These are phyloP conservation scores for Drosophila tsacasi DNA, from an alignment of 1,140 invertebrate genomes.

Conservation along the genomic window DNA sequence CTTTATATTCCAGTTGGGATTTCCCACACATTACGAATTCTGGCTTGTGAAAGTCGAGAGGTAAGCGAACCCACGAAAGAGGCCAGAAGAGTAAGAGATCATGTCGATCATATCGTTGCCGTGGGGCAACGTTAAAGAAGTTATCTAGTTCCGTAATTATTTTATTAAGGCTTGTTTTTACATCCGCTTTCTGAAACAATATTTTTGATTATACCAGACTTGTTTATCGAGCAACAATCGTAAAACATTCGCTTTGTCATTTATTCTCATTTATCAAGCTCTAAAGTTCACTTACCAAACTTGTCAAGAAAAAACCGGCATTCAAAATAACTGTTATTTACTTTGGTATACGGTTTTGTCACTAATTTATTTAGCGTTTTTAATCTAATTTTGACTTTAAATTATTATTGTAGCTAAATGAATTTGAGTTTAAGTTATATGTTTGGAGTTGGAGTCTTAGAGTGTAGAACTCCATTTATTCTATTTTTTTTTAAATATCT, in stretches of 20 bases:
- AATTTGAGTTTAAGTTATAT: too few relatives aligned
- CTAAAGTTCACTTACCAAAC: slow-evolving; percentile 74
- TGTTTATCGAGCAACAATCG: slow-evolving; percentile 10
- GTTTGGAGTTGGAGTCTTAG: too few relatives aligned
- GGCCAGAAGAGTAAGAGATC: slow-evolving; percentile 13
- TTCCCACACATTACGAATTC: slow-evolving; percentile 47
- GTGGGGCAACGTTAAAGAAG: neutral
- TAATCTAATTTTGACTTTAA: slow-evolving; percentile 19
- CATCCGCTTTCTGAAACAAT: neutral
- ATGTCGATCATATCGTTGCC: slow-evolving; percentile 13
- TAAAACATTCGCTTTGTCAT: slow-evolving; percentile 15
- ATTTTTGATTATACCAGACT: slow-evolving; percentile 24
- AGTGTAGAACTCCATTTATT: too few relatives aligned
- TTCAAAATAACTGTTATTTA: slow-evolving; percentile 45
- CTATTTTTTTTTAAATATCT: too few relatives aligned
- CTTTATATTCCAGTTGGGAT: slow-evolving; percentile 35
- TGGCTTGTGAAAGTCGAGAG: slow-evolving; percentile 45
- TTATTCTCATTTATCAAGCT: slow-evolving; percentile 31
- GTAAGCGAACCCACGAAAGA: neutral
- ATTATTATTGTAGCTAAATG: too few relatives aligned
- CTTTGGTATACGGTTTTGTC: slow-evolving; percentile 11
- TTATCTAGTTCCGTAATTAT: slow-evolving; percentile 40
- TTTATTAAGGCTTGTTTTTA: slow-evolving; percentile 16
- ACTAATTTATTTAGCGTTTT: slow-evolving; percentile 35
- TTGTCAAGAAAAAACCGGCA: slow-evolving; percentile 70